Percentiles rank a stretch among this genome's conserved stretches.
These are phyloP conservation scores for Linnaemya vulpina DNA, from an alignment of 2,888 invertebrate genomes.

Conservation along the genomic window DNA sequence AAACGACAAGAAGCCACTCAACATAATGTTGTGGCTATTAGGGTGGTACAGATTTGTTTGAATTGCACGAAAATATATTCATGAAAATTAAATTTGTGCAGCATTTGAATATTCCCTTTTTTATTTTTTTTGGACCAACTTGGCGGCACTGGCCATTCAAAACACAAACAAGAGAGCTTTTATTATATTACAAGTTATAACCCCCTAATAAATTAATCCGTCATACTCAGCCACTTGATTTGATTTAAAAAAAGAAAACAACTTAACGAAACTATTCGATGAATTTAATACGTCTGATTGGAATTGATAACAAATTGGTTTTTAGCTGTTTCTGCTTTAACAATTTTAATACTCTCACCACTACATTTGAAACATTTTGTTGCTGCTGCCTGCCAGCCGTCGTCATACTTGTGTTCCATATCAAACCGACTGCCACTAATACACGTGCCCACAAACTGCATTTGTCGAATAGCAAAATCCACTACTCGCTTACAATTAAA, in stretches of 20 bases:
- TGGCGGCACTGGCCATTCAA: too few species aligned
- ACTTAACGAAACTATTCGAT: constrained; percentile 33
- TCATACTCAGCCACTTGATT: constrained; percentile 28
- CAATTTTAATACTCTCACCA: constrained; percentile 17
- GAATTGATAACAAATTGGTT: constrained; percentile 61
- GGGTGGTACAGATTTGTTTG: neutral
- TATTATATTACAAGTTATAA: neutral
- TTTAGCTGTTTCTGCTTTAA: constrained; percentile 32
- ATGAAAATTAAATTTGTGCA: neutral
- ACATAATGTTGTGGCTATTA: constrained; percentile 32
- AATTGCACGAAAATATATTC: too few species aligned
- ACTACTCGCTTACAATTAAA: constrained; percentile 42
- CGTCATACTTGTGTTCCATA: neutral
- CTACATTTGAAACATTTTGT: constrained; percentile 9
- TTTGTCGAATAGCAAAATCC: constrained; percentile 10
- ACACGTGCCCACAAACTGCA: constrained; percentile 1
- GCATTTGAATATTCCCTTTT: too few species aligned
- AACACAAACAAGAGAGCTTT: neutral
- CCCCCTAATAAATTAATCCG: constrained; percentile 24
- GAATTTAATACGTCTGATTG: constrained; percentile 50
- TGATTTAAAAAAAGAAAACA: neutral
- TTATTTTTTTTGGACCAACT: too few species aligned
- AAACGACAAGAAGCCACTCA: constrained; percentile 59
- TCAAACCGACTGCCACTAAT: constrained; percentile 8
- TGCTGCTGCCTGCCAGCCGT: neutral